Evolutionary conservation across 2,797 vertebrate genomes (phyloP).

Genomic region (Etheostoma nigrum): DNA sequence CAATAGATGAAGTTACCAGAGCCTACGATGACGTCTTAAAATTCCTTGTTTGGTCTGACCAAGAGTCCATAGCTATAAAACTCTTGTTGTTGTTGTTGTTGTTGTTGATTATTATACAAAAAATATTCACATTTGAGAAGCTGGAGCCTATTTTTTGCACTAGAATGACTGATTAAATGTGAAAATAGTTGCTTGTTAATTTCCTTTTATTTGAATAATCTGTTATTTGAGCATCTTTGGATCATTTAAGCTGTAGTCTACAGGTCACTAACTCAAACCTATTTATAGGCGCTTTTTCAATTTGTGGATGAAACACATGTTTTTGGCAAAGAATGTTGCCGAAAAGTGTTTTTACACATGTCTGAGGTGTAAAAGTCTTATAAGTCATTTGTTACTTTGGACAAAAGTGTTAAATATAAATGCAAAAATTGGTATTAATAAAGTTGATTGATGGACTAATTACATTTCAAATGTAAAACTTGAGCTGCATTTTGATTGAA

Average conservation of each 20-base stretch:
- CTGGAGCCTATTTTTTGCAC: not conserved
- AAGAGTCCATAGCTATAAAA: not conserved
- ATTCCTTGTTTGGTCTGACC: not conserved
- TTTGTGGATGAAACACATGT: not conserved
- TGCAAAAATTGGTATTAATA: not conserved
- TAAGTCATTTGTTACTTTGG: not conserved
- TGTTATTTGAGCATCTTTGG: not conserved
- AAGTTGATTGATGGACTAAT: too few species aligned
- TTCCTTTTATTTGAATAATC: not conserved
- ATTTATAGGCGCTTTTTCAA: not conserved
- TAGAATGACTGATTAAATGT: not conserved
- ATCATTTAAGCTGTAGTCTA: not conserved
- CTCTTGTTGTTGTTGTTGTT: too few species aligned
- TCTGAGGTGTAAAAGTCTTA: not conserved
- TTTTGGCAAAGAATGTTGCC: not conserved
- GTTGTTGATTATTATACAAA: too few species aligned
- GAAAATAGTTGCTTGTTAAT: not conserved
- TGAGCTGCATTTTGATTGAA: conserved; percentile 1
- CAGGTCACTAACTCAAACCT: not conserved
- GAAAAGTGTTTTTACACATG: not conserved
- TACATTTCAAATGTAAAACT: not conserved
- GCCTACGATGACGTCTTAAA: not conserved
- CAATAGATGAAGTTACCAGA: not conserved
- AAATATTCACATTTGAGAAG: not conserved
- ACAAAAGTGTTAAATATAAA: not conserved